Evolutionary conservation across 2,797 vertebrate genomes (phyloP), one percentile per base, ranked within the genome.

Genomic region (Basileuterus tristriatus): DNA sequence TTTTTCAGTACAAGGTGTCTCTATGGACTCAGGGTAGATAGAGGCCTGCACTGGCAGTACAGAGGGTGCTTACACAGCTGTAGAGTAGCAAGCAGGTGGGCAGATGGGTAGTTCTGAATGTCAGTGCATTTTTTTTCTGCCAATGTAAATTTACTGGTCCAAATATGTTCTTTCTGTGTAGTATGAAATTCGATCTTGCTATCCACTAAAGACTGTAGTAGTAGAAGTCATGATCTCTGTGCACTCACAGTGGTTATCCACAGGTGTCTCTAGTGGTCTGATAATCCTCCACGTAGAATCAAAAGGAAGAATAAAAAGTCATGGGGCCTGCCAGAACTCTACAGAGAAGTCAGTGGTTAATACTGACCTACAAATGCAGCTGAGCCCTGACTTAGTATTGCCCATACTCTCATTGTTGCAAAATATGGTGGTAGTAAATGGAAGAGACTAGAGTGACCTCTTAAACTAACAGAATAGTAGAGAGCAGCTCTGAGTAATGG

Each of bases 11-110:
- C 29, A 24, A 44, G 39, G 7, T 59, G 18, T 5, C 15, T 47
- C 24, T 64, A 22, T 1, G 32, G 63, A 29, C 26, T 47, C 18
- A 8, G 10, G 20, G 8, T 24, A 27, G 50, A 14, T 43, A 13
- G 1, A 1, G 19, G 12, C 36, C 44, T 34, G 17, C 0, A 0
- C 11, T 83, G 34, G 30, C 67, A 32, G 1, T 24, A 3, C 11
- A 24, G 71, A 47, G 39, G 39, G 8, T 43, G 46, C 67, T 34
- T 36, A 15, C 18, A 6, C 24, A 39, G 18, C 32, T 11, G 16
- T 32, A 37, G 23, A 58, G 30, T 55, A 68, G 43, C 27, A 30
- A 29, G 39, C 55, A 21, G 11, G 15, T 87, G 34, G 36, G 17
- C 39, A 43, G 9, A 21, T 34, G 41, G 3, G 52, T 60, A 56